Conservation (phyloP, 2,113 vertebrate genomes). For the Cathartes aura region DNA sequence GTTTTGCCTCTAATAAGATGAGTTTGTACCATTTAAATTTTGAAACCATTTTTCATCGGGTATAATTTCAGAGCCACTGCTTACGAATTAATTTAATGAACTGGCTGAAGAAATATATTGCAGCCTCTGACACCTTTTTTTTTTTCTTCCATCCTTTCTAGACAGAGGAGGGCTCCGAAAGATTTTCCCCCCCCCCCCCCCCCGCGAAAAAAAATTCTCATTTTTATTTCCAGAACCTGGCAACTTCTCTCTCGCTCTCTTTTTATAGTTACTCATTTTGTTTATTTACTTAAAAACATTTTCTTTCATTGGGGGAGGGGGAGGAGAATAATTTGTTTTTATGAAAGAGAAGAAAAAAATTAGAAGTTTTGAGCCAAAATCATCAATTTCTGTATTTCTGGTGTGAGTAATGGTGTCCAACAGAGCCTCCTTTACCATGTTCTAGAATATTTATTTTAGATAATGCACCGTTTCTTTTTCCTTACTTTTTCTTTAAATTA, state of each 20-base stretch:
- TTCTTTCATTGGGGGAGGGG: neutral
- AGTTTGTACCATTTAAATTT: slow-evolving; percentile 99
- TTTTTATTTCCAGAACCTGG: slow-evolving; percentile 73
- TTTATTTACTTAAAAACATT: slow-evolving; percentile 68
- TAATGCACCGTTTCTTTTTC: slow-evolving; percentile 73
- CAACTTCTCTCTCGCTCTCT: slow-evolving; percentile 77
- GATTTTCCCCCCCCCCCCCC: slow-evolving; percentile 36
- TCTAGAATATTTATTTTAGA: slow-evolving; percentile 75
- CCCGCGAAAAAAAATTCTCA: too few species aligned
- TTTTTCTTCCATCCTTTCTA: slow-evolving; percentile 80
- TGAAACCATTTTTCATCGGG: slow-evolving; percentile 98
- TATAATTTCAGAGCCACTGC: slow-evolving; percentile 96
- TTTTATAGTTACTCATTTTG: slow-evolving; percentile 73
- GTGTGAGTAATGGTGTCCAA: slow-evolving; percentile 67
- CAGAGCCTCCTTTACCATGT: slow-evolving; percentile 43
- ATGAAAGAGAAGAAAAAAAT: neutral
- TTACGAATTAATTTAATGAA: slow-evolving; percentile 99
- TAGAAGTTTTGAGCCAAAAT: slow-evolving; percentile 54
- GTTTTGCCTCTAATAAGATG: slow-evolving; percentile 99
- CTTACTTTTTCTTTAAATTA: slow-evolving; percentile 68
- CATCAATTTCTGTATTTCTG: slow-evolving; percentile 66
- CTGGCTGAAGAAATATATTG: slow-evolving; percentile 94
- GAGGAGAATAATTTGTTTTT: slow-evolving; percentile 1
- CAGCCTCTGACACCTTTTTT: slow-evolving; percentile 93
- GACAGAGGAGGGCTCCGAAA: slow-evolving; percentile 71